These are phyloP conservation scores for Circaetus cinerascens DNA, from an alignment of 2,113 vertebrate genomes.

Conservation along the genomic window DNA sequence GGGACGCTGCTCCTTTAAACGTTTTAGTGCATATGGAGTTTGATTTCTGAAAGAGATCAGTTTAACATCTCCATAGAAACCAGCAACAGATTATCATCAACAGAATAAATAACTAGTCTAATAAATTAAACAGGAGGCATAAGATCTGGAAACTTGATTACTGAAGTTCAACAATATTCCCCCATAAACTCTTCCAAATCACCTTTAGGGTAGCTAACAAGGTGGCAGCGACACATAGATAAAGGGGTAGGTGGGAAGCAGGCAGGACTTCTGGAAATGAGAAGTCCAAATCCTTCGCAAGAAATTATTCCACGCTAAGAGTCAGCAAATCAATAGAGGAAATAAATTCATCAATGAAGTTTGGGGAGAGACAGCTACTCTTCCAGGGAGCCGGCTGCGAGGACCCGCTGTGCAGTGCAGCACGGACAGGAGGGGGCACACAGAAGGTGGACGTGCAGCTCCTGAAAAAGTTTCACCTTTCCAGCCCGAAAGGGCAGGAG, in stretches of 20 bases:
- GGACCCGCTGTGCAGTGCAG: background rate
- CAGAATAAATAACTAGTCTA: constrained; percentile 90
- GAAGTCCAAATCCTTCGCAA: background rate
- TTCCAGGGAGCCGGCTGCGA: background rate
- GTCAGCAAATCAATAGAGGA: constrained; percentile 24
- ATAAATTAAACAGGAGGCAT: constrained; percentile 90
- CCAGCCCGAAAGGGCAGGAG: background rate
- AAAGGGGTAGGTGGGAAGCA: background rate
- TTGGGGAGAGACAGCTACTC: background rate
- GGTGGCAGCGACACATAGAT: background rate
- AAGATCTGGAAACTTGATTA: constrained; percentile 88
- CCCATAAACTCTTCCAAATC: constrained; percentile 71
- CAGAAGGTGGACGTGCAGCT: background rate
- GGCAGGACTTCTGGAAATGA: background rate
- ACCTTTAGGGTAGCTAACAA: constrained; percentile 54
- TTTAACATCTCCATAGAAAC: constrained; percentile 92
- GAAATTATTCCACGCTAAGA: background rate
- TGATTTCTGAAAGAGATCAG: constrained; percentile 90
- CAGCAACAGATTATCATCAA: constrained; percentile 90
- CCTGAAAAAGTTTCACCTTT: constrained; percentile 33
- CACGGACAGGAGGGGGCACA: constrained; percentile 21
- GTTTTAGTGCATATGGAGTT: constrained; percentile 83
- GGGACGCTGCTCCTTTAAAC: constrained; percentile 80
- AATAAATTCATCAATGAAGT: constrained; percentile 22
- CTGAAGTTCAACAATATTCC: constrained; percentile 80